Evolutionary conservation across 2,113 vertebrate genomes (phyloP), one percentile per base, ranked within the genome.

Genomic region (Columbina picui): DNA sequence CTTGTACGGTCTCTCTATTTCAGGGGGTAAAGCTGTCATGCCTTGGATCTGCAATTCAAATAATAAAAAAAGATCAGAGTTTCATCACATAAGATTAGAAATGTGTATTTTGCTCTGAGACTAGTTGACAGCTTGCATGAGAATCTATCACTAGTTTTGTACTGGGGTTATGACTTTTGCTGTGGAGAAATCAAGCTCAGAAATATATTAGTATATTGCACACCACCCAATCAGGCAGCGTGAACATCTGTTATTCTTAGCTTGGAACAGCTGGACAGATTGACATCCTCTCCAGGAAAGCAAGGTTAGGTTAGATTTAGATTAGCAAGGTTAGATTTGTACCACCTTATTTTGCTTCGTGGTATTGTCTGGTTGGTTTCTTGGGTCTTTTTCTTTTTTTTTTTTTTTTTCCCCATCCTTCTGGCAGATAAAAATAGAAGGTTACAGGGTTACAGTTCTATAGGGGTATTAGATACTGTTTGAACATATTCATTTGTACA

Each of bases 1-100:
- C 78, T 93, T 95, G 34, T 98, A 98, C 0, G 98, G 97, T 69
- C 97, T 96, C 70, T 97, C 93, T 79, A 98, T 96, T 18, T 98
- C 96, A 52, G 98, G 98, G 18, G 98, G 98, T 27, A 97, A 93
- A 9, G 98, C 97, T 23, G 97, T 98, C 98, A 98, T 98, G 63
- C 98, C 98, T 93, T 98, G 98, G 67, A 98, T 98, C 98, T 98
- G 97, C 75, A 98, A 97, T 84, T 38, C 41, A 88, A 57, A 76
- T 68, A 45, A 89, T 9, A 9, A 68, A 76, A 65, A 87, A 12
- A 47, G 11, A 88, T 83, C 11, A 75, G 14, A 8, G 5, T 30
- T 80, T 36, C 17, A 4, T 86, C 71, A 43, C 9, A 14, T n/a
- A 36, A n/a, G 21, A 64, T 52, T 47, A 70, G 23, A 79, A 83